These are phyloP conservation scores for Sandelia bainsii DNA, from an alignment of 2,797 vertebrate species.

Conservation along the genomic window DNA sequence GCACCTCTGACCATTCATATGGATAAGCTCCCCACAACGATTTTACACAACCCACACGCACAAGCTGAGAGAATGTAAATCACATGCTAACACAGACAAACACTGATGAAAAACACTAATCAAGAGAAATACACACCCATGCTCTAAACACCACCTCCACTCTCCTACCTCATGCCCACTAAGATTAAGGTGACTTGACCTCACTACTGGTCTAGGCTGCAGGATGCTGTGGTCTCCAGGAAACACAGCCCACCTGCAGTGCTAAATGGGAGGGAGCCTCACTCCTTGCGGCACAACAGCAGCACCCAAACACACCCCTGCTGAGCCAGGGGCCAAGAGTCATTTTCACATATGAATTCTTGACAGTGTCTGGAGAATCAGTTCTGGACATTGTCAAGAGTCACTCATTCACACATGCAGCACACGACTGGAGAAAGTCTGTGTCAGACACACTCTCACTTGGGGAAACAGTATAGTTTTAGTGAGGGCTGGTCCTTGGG, in stretches of 20 bases:
- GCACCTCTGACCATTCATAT: constrained; percentile 52
- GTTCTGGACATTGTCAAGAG: no score
- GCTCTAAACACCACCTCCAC: not conserved
- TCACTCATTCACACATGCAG: no score
- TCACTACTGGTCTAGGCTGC: constrained; percentile 15
- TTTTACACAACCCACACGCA: not conserved
- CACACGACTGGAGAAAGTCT: no score
- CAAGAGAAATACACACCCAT: not conserved
- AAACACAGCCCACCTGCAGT: constrained; percentile 46
- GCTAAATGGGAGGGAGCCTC: constrained; percentile 19
- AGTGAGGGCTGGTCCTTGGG: no score
- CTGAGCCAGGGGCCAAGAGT: constrained; percentile 28
- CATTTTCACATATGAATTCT: no score
- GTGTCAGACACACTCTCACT: no score
- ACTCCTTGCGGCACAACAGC: constrained; percentile 12
- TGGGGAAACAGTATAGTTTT: no score
- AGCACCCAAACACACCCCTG: constrained; percentile 17
- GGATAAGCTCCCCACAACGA: constrained; percentile 18
- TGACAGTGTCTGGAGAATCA: no score
- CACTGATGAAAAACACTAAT: not conserved
- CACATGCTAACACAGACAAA: not conserved
- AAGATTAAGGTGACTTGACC: constrained; percentile 31
- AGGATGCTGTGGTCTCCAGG: constrained; percentile 62
- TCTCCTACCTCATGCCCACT: not conserved
- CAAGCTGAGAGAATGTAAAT: not conserved